Base-by-base conservation (phyloP, 2,888 invertebrate genomes). In the Scelioninae gen. 1 region DNA sequence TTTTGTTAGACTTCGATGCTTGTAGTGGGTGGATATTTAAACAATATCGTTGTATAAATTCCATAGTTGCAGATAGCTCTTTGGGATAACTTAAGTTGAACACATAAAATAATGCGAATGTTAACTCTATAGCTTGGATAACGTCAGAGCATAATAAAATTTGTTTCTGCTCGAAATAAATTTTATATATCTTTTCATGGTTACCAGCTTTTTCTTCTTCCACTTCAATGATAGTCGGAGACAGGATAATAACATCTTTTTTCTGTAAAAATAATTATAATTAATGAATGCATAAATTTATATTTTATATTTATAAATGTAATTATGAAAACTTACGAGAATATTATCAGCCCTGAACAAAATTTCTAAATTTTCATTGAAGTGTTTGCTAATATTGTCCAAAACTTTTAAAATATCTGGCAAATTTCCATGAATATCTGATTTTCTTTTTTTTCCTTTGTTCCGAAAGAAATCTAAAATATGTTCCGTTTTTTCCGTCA, bases 1-100 rank as follows among this genome's bases (percentile, higher is more conserved):
- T 68, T 45, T 68, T 68, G 8, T 2, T 7, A n/a, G 32, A 31
- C 31, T 68, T 68, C 2, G 68, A 45, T 32, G 32, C 56, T 38
- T 43, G 47, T 3, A 10, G 6, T 68, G 55, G 55, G 16, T 55
- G 10, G 29, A 56, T 68, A 8, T 68, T 55, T 32, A 68, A 16
- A 9, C 38, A 68, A n/a, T 45, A 68, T 34, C 31, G 1, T 32
- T 68, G 68, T 5, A 68, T 13, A 23, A 68, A 45, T 32, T 55
- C 32, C 68, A 68, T 55, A 9, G 68, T 68, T 0, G 31, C 38
- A 9, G 68, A 68, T 1, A 68, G 5, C 13, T 68, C 31, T 29
- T 55, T 43, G 1, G 55, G 66, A 55, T 66, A 66, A 43, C 47
- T 53, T 23, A 65, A 65, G 34, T 65, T 65, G 16, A 65, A 49